Evolutionary conservation across 1,140 invertebrate genomes (phyloP).

Genomic region (Bombus haemorrhoidalis): DNA sequence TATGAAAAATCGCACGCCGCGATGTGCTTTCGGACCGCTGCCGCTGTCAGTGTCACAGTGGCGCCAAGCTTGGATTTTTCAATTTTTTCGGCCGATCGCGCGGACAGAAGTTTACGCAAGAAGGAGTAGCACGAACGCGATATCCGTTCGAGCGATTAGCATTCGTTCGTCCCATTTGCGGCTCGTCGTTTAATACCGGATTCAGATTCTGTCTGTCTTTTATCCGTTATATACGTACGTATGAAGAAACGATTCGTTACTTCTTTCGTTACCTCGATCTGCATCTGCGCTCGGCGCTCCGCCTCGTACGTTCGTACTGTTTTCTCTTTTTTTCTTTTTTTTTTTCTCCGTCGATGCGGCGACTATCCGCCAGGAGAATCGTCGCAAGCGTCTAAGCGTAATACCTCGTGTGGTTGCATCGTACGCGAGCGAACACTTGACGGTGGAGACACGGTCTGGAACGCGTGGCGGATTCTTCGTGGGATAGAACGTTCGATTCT

Average conservation of each 20-base stretch:
- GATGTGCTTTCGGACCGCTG: background rate
- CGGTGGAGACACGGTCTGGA: too few species aligned
- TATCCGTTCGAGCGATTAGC: conserved; percentile 43
- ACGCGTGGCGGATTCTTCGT: too few species aligned
- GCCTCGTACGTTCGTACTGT: background rate
- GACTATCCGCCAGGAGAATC: background rate
- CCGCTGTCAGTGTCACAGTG: background rate
- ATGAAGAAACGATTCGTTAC: background rate
- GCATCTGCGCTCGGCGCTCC: too few species aligned
- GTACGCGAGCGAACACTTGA: background rate
- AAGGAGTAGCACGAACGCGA: conserved; percentile 10
- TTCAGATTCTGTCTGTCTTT: background rate
- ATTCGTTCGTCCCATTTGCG: conserved; percentile 20
- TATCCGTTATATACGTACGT: background rate
- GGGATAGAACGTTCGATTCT: background rate
- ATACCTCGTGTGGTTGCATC: too few species aligned
- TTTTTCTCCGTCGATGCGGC: too few species aligned
- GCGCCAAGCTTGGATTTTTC: background rate
- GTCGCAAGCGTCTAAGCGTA: rapidly evolving
- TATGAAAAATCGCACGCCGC: too few species aligned
- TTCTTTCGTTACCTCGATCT: background rate
- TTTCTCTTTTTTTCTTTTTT: too few species aligned
- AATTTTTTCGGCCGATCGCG: conserved; percentile 9
- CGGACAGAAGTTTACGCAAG: conserved; percentile 9
- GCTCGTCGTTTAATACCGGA: background rate